phyloP scores from a whole-genome alignment of 2,797 vertebrate species.

The Syngnathus rostellatus region DNA sequence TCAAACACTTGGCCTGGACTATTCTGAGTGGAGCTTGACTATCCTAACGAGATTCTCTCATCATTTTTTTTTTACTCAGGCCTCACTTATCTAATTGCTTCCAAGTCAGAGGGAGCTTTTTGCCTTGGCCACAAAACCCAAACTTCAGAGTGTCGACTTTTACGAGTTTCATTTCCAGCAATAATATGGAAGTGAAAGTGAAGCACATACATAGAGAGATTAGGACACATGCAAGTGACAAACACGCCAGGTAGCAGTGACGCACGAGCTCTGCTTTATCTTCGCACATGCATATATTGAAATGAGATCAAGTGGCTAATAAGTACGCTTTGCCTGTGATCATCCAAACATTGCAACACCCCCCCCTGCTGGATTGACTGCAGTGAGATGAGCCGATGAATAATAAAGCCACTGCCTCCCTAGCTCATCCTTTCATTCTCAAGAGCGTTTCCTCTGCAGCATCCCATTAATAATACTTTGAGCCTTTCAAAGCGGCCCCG shows the following conservation, averaged over 20 bases:
- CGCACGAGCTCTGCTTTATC: background rate
- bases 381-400: conserved; percentile 63
- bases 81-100: conserved; percentile 28
- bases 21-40: background rate
- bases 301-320: conserved; percentile 18
- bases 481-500: conserved; percentile 2
- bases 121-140: conserved; percentile 23
- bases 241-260: background rate
- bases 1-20: too few species aligned
- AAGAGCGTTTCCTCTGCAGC: conserved; percentile 5
- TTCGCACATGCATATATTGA: conserved; percentile 3
- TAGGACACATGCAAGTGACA: too few species aligned
- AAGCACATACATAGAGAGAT: background rate
- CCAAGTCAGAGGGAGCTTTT: conserved; percentile 17
- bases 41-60: conserved; percentile 5
- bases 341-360: conserved; percentile 75
- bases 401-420: conserved; percentile 35
- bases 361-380: conserved; percentile 79
- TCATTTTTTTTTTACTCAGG: conserved; percentile 9
- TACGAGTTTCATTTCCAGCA: conserved; percentile 24
- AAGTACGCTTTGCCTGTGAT: conserved; percentile 16
- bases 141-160: conserved; percentile 26
- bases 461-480: background rate
- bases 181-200: conserved; percentile 24
- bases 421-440: conserved; percentile 5